Evolutionary conservation across 2,113 vertebrate species (phyloP).

Genomic region (Pangasianodon gigas): DNA sequence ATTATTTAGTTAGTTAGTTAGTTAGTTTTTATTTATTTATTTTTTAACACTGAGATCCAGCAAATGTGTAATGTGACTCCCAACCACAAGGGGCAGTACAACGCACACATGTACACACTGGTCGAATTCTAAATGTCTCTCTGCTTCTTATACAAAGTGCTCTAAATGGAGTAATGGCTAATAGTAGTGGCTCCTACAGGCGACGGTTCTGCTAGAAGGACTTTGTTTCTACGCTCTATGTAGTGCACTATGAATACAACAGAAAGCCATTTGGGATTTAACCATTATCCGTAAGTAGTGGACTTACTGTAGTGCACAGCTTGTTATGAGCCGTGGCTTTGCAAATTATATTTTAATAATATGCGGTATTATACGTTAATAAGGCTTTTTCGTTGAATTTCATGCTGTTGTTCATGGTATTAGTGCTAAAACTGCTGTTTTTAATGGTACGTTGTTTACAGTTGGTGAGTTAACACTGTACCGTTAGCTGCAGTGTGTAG

Average conservation of each 20-base stretch:
- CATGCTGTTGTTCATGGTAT: background rate
- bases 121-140: background rate
- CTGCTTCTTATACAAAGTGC: background rate
- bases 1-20: background rate
- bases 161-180: background rate
- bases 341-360: background rate
- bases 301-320: background rate
- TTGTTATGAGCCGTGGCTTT: background rate
- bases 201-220: background rate
- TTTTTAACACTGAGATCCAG: background rate
- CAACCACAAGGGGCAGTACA: slow-evolving; percentile 21
- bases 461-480: background rate
- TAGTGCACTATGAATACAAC: background rate
- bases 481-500: background rate
- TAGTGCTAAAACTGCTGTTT: background rate
- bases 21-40: background rate
- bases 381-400: background rate
- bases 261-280: background rate
- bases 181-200: background rate
- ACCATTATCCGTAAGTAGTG: background rate
- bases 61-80: slow-evolving; percentile 9
- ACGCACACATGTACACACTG: background rate
- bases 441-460: background rate
- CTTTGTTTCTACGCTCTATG: background rate
- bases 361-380: background rate